Conservation (phyloP, 1,140 invertebrate species). For the Hyles vespertilio region DNA sequence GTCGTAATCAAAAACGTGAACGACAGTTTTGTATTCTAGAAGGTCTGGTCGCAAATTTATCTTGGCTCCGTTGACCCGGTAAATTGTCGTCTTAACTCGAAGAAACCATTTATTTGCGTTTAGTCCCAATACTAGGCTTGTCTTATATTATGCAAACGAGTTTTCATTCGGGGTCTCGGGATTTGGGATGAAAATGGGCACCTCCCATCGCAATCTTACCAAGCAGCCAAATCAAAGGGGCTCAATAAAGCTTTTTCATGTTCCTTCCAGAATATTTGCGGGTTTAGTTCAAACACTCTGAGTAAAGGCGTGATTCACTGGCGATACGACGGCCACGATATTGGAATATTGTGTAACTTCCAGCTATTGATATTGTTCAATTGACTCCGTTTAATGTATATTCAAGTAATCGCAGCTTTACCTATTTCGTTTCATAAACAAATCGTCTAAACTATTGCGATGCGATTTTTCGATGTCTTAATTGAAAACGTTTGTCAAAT, state of each 20-base stretch:
- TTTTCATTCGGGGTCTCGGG: slow-evolving; percentile 35
- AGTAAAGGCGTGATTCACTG: background rate
- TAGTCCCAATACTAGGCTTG: slow-evolving; percentile 44
- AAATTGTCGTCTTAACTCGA: slow-evolving; percentile 59
- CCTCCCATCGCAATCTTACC: slow-evolving; percentile 26
- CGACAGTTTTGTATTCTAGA: slow-evolving; percentile 39
- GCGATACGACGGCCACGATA: background rate
- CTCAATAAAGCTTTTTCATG: slow-evolving; percentile 23
- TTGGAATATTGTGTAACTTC: slow-evolving; percentile 8
- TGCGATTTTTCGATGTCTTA: too few species aligned
- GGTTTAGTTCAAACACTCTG: slow-evolving; percentile 11
- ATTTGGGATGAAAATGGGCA: slow-evolving; percentile 24
- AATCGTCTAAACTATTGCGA: too few species aligned
- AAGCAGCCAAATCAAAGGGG: slow-evolving; percentile 28
- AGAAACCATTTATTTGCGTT: slow-evolving; percentile 58
- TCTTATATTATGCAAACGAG: slow-evolving; percentile 58
- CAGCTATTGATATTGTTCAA: slow-evolving; percentile 8
- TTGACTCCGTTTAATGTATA: slow-evolving; percentile 1
- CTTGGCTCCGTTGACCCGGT: slow-evolving; percentile 46
- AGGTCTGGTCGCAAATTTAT: slow-evolving; percentile 46
- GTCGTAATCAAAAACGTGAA: slow-evolving; percentile 26
- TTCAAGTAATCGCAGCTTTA: too few species aligned
- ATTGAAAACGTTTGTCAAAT: too few species aligned
- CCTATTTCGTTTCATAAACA: too few species aligned
- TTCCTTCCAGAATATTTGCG: slow-evolving; percentile 20